These are phyloP conservation scores for Crematogaster levior DNA, from an alignment of 2,888 invertebrate genomes.

Conservation along the genomic window DNA sequence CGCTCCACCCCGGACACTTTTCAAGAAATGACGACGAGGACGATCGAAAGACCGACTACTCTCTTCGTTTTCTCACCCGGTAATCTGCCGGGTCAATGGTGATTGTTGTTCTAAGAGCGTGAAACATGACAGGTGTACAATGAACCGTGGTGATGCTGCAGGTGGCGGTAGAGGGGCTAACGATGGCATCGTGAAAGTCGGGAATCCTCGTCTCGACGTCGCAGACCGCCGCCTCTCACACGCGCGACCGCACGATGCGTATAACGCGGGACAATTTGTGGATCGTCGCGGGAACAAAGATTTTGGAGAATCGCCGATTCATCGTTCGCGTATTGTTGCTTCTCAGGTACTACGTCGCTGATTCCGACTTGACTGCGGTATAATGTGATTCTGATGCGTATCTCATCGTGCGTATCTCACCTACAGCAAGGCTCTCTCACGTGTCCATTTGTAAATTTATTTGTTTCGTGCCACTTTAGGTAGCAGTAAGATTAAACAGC, in stretches of 20 bases:
- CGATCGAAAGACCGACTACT: conserved; percentile 42
- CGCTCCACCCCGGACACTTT: conserved; percentile 71
- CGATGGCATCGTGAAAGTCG: conserved; percentile 69
- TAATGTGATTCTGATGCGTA: conserved; percentile 47
- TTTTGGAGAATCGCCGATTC: conserved; percentile 68
- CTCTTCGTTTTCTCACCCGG: conserved; percentile 60
- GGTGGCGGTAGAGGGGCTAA: conserved; percentile 79
- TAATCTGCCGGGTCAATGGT: conserved; percentile 80
- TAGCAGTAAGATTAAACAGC: not conserved
- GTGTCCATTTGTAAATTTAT: conserved; percentile 22
- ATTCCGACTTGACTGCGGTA: conserved; percentile 43
- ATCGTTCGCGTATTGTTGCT: conserved; percentile 49
- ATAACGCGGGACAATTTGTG: conserved; percentile 70
- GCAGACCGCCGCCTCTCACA: conserved; percentile 33
- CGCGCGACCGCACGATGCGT: conserved; percentile 54
- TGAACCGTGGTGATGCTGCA: conserved; percentile 80
- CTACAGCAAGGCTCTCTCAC: conserved; percentile 20
- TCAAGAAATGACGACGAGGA: conserved; percentile 55
- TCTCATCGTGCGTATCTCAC: conserved; percentile 21
- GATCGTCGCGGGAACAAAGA: conserved; percentile 60
- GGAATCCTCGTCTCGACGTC: conserved; percentile 64
- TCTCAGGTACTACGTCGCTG: conserved; percentile 28
- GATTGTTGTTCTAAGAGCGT: conserved; percentile 84
- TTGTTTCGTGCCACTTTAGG: not conserved
- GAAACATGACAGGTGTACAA: conserved; percentile 84